A percentile compares a stretch with the other conserved stretches of the same genome.
phyloP scores from a whole-genome alignment of 2,797 vertebrate genomes.

The Stomatorhinus walkeri region DNA sequence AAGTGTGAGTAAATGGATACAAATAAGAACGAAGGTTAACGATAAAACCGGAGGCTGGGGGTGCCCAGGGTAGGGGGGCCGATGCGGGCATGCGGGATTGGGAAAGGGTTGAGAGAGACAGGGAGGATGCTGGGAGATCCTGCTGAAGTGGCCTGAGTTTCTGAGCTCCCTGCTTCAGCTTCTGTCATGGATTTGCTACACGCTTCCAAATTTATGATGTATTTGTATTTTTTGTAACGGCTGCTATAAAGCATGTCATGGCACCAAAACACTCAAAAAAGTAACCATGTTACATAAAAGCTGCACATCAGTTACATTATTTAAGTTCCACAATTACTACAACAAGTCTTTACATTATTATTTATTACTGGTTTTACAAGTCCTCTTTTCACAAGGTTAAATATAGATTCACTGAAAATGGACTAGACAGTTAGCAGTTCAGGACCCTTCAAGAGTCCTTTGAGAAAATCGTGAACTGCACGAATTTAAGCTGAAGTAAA shows the following conservation, averaged over 20 bases:
- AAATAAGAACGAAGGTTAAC: constrained; percentile 31
- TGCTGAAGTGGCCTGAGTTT: constrained; percentile 50
- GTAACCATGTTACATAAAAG: not conserved
- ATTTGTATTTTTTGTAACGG: not conserved
- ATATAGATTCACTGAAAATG: not conserved
- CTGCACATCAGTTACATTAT: not conserved
- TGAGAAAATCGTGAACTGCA: not conserved
- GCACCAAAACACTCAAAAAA: not conserved
- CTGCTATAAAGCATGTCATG: not conserved
- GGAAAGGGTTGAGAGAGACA: constrained; percentile 46
- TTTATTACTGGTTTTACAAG: not conserved
- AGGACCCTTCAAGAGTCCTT: not conserved
- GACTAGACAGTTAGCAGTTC: not conserved
- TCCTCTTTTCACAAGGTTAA: not conserved
- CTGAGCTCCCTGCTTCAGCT: not conserved
- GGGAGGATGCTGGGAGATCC: constrained; percentile 49
- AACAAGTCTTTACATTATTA: not conserved
- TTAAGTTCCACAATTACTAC: not conserved
- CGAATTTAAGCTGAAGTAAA: not conserved
- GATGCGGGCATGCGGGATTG: constrained; percentile 55
- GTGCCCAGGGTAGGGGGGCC: constrained; percentile 33
- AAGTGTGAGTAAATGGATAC: constrained; percentile 34
- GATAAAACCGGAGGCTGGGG: constrained; percentile 33
- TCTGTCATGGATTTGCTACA: not conserved
- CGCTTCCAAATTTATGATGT: not conserved